Evolutionary conservation across 2,797 vertebrate genomes (phyloP), one percentile per base, ranked within the genome.

Genomic region (Thripadectes ignobilis): DNA sequence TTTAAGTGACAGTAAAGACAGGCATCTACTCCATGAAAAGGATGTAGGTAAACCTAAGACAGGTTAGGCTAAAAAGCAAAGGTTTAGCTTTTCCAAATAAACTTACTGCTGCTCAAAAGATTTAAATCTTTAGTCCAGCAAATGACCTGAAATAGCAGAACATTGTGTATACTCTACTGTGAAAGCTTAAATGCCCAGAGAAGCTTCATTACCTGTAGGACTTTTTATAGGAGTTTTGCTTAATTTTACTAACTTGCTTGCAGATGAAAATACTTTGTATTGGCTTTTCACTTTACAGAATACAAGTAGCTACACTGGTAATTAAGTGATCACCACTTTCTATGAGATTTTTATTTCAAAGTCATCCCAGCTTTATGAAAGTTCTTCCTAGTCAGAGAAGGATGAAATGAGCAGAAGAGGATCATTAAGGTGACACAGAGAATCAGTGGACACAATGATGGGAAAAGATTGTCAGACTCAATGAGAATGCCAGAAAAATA

Each of bases 131-230:
- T 22, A 74, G 36, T 7, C 20, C 13, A 69, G 20, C 22, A 82
- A 82, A 72, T 10, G 2, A 43, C 16, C 27, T 30, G 17, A 73
- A 9, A 66, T 7, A 49, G 23, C 2, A 4, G 5, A 85, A 73
- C 4, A 38, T 0, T 14, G 17, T 27, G 72, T 8, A 48, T 4
- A 36, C 16, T 48, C 5, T 34, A 82, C 26, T 34, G 15, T 2
- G 1, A 78, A 87, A 78, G 9, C 30, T 75, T 59, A 63, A 87
- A 81, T n/a, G 15, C 17, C 16, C 14, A 0, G 0, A 8, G 67
- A 85, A 71, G 4, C 18, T 34, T 74, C 19, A 32, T 7, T 15
- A 74, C 2, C 8, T 38, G 14, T 46, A 89, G 62, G 16, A 3
- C 58, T 7, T 39, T 27, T 75, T 30, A 54, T 9, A 45, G 26